These are phyloP conservation scores for Xestoiulus laeticollis DNA, from an alignment of 2,888 invertebrate species.

Conservation along the genomic window DNA sequence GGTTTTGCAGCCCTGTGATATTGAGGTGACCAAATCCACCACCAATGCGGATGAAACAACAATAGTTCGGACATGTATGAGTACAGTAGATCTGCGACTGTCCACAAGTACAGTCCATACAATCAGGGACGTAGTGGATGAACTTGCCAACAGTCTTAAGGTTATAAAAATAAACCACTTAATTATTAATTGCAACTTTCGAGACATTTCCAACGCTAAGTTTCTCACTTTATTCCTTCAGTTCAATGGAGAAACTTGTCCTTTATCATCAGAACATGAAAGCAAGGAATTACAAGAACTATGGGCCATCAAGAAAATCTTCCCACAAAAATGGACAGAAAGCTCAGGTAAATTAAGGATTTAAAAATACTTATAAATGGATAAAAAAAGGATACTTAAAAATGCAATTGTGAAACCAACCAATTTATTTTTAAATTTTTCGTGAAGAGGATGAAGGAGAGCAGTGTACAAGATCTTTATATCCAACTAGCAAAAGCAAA, in stretches of 20 bases:
- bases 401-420: not conserved
- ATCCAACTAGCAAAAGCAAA: conserved; percentile 57
- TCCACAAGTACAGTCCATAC: conserved; percentile 79
- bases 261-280: not conserved
- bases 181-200: not conserved
- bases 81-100: conserved; percentile 76
- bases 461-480: not conserved
- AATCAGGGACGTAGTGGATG: conserved; percentile 68
- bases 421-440: not conserved
- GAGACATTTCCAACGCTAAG: not conserved
- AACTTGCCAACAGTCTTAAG: conserved; percentile 58
- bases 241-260: conserved; percentile 5
- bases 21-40: conserved; percentile 61
- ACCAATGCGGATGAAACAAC: conserved; percentile 74
- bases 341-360: not conserved
- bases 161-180: not conserved
- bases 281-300: conserved; percentile 44
- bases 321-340: conserved; percentile 60
- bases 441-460: conserved; percentile 47
- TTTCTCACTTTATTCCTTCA: not conserved
- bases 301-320: conserved; percentile 58
- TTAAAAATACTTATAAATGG: not conserved
- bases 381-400: too few species aligned
- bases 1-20: conserved; percentile 63
- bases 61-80: conserved; percentile 73